These are phyloP conservation scores for Harpagus bidentatus DNA, from an alignment of 2,113 vertebrate species.

Conservation along the genomic window DNA sequence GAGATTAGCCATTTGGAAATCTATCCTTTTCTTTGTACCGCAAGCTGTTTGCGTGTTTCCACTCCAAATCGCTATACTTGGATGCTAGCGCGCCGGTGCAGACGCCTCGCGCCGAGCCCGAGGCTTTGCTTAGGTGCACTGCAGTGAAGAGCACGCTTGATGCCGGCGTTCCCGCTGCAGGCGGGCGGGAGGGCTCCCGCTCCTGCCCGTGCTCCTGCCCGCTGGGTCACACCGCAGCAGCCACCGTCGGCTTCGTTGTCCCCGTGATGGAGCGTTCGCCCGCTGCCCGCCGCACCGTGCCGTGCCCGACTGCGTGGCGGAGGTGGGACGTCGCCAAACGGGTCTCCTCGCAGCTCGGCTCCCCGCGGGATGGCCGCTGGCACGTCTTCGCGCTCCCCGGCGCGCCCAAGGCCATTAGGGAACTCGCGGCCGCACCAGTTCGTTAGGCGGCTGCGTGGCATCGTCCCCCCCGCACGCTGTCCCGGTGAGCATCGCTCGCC, in stretches of 20 bases:
- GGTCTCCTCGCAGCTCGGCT: no score
- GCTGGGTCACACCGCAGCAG: accelerated
- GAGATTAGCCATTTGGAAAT: constrained; percentile 69
- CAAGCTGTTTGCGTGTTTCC: constrained; percentile 43
- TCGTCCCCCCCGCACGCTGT: neutral
- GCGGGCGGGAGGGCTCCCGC: neutral
- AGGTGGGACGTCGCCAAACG: accelerated
- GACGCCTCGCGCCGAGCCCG: neutral
- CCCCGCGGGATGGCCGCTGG: accelerated
- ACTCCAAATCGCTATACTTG: neutral
- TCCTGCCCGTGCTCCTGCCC: neutral
- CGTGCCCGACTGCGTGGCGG: accelerated
- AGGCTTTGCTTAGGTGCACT: neutral
- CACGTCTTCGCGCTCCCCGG: neutral
- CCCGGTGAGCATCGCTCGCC: neutral
- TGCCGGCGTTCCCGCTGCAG: neutral
- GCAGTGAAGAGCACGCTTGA: no score
- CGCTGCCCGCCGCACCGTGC: neutral
- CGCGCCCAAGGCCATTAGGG: constrained; percentile 14
- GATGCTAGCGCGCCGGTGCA: neutral
- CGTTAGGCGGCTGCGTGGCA: neutral
- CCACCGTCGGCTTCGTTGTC: accelerated
- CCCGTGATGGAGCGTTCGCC: neutral
- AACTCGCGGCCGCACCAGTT: neutral
- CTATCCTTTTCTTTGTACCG: constrained; percentile 50